Evolutionary conservation across 2,888 invertebrate species (phyloP).

Genomic region (Tetragonula carbonaria): DNA sequence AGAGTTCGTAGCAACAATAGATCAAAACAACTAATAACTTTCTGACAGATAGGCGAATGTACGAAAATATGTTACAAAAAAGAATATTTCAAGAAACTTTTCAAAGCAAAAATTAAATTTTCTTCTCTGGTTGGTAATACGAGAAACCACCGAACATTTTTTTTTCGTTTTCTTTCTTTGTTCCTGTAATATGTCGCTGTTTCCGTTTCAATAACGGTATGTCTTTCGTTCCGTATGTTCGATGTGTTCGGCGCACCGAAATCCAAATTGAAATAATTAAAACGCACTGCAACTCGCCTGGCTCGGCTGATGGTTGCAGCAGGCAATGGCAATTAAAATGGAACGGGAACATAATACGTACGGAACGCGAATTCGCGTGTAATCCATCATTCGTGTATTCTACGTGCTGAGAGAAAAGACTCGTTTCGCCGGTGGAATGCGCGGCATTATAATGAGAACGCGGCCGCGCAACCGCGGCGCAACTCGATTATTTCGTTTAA

Average conservation of each 20-base stretch:
- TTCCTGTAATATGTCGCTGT: not conserved
- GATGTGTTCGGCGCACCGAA: not conserved
- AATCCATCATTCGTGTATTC: slow-evolving; percentile 52
- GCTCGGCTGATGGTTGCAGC: not conserved
- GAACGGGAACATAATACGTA: slow-evolving; percentile 23
- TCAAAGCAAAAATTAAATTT: no score
- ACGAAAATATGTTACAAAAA: no score
- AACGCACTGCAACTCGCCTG: not conserved
- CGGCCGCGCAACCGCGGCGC: slow-evolving; percentile 42
- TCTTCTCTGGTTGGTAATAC: no score
- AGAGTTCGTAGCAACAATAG: no score
- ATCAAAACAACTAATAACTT: no score
- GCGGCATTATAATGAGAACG: slow-evolving; percentile 72
- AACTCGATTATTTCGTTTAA: slow-evolving; percentile 69
- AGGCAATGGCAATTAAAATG: slow-evolving; percentile 31
- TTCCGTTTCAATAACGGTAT: slow-evolving; percentile 6
- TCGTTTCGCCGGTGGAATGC: slow-evolving; percentile 67
- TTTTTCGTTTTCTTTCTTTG: not conserved
- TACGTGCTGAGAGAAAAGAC: slow-evolving; percentile 61
- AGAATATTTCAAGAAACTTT: no score
- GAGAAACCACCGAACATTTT: not conserved
- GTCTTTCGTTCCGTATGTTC: slow-evolving; percentile 13
- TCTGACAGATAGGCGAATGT: no score
- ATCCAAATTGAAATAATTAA: slow-evolving; percentile 25
- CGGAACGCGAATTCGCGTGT: slow-evolving; percentile 29